Base-by-base conservation (phyloP, 2,888 invertebrate genomes). In the Acanthosepion pharaonis region DNA sequence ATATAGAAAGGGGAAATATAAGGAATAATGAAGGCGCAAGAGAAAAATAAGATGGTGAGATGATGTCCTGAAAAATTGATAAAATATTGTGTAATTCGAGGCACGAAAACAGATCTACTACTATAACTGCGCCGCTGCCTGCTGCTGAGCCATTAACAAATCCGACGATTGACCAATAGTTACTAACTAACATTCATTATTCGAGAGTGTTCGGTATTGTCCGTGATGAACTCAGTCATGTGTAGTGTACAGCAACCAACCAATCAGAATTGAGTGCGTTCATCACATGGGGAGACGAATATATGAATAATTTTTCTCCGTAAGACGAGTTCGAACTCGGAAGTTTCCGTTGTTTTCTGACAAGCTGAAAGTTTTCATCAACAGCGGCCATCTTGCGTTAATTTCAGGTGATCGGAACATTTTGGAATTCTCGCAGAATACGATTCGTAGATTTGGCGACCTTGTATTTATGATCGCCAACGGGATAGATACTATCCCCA, bases 291-390 rank as follows among this genome's bases (percentile, higher is more conserved):
- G 25, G 91, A 93, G 53, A 78, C 91, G 95, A 95, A 95, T 95
- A 95, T 95, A 95, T 96, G 97, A 96, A 97, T 97, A 97, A 96
- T 96, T 96, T 95, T 96, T 96, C 96, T 96, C 96, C 96, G 96
- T 95, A 95, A 95, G 95, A 95, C 95, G 96, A 95, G 95, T 96
- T 96, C 95, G 95, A 95, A 95, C 96, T 97, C 97, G 97, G 97
- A 95, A 96, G 96, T 96, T 95, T 96, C 96, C 97, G 97, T 95
- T 98, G 98, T 98, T 98, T 98, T 98, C 98, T 98, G 98, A 98
- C 98, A 98, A 98, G 98, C 98, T 98, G 98, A 98, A 98, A 98
- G 98, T 98, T 98, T 98, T 98, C 98, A 98, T 98, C 98, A 98
- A 98, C 98, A 98, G 98, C 98, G 98, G 98, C 99, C 99, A 99